phyloP scores from a whole-genome alignment of 2,113 vertebrate genomes.

The Stictonetta naevosa region DNA sequence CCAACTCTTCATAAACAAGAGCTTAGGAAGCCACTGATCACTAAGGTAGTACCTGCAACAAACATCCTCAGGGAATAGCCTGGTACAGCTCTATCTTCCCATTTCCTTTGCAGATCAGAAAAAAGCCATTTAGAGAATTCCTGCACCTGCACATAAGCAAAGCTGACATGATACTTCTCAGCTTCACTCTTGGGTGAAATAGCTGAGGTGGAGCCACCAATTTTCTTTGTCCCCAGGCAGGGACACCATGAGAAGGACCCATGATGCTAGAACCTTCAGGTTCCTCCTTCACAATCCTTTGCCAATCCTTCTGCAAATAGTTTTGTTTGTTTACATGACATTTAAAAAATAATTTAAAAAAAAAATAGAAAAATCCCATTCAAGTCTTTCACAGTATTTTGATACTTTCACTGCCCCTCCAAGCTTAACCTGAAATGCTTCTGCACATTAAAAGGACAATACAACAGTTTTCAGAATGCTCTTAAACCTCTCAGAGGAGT shows the following conservation, averaged over 20 bases:
- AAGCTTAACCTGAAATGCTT: background rate
- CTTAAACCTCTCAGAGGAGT: background rate
- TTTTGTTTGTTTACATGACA: background rate
- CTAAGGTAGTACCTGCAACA: background rate
- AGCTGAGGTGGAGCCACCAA: background rate
- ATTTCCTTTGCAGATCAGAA: background rate
- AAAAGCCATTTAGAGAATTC: background rate
- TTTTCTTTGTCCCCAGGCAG: background rate
- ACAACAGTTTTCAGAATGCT: background rate
- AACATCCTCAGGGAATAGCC: background rate
- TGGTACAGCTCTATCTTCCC: background rate
- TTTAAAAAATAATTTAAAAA: too few species aligned
- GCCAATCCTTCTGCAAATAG: fast-evolving
- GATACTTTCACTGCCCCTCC: background rate
- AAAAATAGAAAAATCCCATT: background rate
- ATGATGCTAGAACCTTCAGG: background rate
- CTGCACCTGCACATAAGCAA: background rate
- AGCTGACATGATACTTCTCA: background rate
- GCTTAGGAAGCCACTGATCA: background rate
- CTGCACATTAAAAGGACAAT: background rate
- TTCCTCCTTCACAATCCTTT: background rate
- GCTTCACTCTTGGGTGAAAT: background rate
- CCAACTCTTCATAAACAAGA: background rate
- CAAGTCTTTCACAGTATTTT: background rate
- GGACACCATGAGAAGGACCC: background rate